Base-by-base conservation (phyloP, 2,797 vertebrate genomes). In the Eulemur rubriventer region DNA sequence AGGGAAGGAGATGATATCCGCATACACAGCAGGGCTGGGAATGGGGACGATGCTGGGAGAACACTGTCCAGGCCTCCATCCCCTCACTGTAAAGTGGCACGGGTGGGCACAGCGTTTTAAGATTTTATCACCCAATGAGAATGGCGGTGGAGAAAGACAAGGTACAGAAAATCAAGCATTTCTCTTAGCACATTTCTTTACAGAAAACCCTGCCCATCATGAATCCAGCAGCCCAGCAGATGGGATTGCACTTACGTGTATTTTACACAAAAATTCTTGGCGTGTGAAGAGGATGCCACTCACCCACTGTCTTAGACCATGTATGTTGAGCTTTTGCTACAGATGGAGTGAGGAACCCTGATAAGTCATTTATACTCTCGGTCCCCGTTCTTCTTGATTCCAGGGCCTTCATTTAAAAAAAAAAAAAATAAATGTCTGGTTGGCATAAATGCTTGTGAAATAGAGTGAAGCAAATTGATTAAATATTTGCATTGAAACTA, bases 401-500 rank as follows among this genome's bases (percentile, higher is more conserved):
- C 4, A 16, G 43, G 18, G 24, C 5, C 55, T 83, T 70, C 30
- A 26, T 41, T 41, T 5, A 41, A 41, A 41, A 41, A 41, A 41
- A 41, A 43, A 87, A 46, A 55, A 50, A 61, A 14, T 16, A 79
- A 55, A 46, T 13, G 11, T 50, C 82, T 72, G 41, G 3, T 85
- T 81, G 43, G 70, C 46, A 72, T 43, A 90, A 92, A 96, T 63
- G 0, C 20, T 83, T 84, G 33, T 67, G 46, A 96, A 80, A 85
- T 43, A 72, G 35, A 43, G 43, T 12, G 35, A 93, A 94, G 78
- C 50, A 92, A 96, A 89, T 65, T 52, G 75, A 38, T 84, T 70
- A 80, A 88, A 91, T 94, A 81, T 84, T 93, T 91, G 84, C 30
- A 91, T 16, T 65, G 59, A 92, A 94, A 78, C 69, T 75, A 70